A percentile compares a stretch with the other conserved stretches of the same genome.
phyloP scores from a whole-genome alignment of 2,113 vertebrate species.

The Austrofundulus limnaeus region DNA sequence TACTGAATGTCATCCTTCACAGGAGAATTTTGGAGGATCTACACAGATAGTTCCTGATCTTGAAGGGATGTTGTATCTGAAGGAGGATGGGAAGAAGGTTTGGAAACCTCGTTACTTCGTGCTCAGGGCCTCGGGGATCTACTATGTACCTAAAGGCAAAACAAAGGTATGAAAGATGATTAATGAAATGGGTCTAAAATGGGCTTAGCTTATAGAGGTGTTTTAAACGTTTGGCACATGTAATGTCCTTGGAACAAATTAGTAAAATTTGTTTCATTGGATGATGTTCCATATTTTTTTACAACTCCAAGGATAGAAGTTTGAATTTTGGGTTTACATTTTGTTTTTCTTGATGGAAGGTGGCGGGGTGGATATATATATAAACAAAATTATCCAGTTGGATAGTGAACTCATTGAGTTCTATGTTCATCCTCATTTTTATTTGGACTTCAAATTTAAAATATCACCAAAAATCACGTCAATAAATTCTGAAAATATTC shows the following conservation, averaged over 20 bases:
- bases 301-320: neutral
- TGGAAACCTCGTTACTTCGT: slow-evolving; percentile 91
- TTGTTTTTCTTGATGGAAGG: too few relatives aligned
- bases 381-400: too few relatives aligned
- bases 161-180: slow-evolving; percentile 81
- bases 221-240: neutral
- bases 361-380: too few relatives aligned
- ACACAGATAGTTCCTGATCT: slow-evolving; percentile 86
- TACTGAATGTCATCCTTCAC: slow-evolving; percentile 42
- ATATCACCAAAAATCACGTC: too few relatives aligned
- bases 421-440: too few relatives aligned
- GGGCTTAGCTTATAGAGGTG: too few relatives aligned
- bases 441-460: too few relatives aligned
- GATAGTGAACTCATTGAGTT: too few relatives aligned
- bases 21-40: slow-evolving; percentile 91
- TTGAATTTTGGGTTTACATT: too few relatives aligned
- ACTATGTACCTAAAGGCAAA: slow-evolving; percentile 92
- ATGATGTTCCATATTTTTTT: neutral
- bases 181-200: neutral
- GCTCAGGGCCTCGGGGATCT: slow-evolving; percentile 91
- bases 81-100: slow-evolving; percentile 90
- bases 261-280: too few relatives aligned
- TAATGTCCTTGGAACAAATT: too few relatives aligned
- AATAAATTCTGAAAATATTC: too few relatives aligned
- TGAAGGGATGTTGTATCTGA: slow-evolving; percentile 86